phyloP scores from a whole-genome alignment of 2,888 invertebrate species.

The Cyaniris semiargus region DNA sequence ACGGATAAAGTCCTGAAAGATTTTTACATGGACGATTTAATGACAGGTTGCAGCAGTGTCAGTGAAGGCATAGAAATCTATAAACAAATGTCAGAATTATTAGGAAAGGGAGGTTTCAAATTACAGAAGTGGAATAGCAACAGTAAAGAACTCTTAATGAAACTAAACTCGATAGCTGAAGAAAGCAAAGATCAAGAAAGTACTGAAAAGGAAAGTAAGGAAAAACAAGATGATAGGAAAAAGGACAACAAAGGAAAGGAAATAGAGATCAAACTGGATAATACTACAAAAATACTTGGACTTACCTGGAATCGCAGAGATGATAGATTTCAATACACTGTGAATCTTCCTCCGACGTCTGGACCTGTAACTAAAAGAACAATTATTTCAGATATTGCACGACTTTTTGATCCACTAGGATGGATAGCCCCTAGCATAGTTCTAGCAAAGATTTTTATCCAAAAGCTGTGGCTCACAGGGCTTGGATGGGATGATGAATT shows the following conservation, averaged over 20 bases:
- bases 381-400: neutral
- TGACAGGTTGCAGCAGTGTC: no score
- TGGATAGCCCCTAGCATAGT: neutral
- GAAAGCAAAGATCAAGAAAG: no score
- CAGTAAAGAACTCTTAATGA: neutral
- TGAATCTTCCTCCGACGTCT: neutral
- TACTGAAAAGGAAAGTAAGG: neutral
- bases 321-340: neutral
- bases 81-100: neutral
- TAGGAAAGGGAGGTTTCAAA: neutral
- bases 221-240: neutral
- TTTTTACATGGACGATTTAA: no score
- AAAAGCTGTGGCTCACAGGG: neutral
- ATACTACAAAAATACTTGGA: no score
- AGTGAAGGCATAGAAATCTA: no score
- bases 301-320: no score
- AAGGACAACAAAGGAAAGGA: neutral
- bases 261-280: neutral
- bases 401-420: neutral
- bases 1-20: no score
- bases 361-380: no score
- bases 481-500: slow-evolving; percentile 1
- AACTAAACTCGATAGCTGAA: neutral
- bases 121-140: neutral
- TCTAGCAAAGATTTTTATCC: neutral